Conservation (phyloP, 2,113 vertebrate genomes). For the Nycticryphes semicollaris region DNA sequence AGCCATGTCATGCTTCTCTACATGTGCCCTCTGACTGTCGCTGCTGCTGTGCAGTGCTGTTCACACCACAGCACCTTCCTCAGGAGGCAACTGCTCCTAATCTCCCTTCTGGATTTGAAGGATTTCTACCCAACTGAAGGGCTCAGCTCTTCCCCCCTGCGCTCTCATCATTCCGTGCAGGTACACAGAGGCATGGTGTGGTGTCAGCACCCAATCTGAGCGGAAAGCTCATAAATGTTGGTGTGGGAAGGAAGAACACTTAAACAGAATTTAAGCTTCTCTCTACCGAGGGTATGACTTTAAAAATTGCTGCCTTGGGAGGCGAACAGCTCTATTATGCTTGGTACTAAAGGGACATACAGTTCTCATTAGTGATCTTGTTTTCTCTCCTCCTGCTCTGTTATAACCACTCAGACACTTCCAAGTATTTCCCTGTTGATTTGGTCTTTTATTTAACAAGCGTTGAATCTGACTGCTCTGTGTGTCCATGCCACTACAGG, state of each 20-base stretch:
- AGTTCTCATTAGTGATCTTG: slow-evolving; percentile 29
- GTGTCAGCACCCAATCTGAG: not conserved
- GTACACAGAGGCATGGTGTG: accelerated
- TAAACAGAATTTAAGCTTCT: not conserved
- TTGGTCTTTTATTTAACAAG: slow-evolving; percentile 4
- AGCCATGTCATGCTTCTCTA: accelerated
- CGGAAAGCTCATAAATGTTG: not conserved
- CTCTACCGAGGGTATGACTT: not conserved
- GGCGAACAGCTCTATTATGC: not conserved
- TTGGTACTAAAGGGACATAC: slow-evolving; percentile 24
- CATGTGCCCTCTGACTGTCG: accelerated
- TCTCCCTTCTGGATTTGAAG: not conserved
- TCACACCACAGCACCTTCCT: not conserved
- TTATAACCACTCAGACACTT: not conserved
- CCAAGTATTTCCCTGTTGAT: slow-evolving; percentile 23
- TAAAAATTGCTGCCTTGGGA: slow-evolving; percentile 5
- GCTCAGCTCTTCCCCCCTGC: not conserved
- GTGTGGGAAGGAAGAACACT: not conserved
- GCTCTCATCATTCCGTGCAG: accelerated
- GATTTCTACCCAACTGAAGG: not conserved
- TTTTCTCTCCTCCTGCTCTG: slow-evolving; percentile 22
- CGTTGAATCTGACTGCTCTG: not conserved
- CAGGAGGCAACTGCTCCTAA: not conserved
- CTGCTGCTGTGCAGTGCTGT: not conserved
- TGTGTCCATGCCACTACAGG: not conserved